Conservation (phyloP, 2,888 invertebrate species). For the Lasioglossum leucozonium region DNA sequence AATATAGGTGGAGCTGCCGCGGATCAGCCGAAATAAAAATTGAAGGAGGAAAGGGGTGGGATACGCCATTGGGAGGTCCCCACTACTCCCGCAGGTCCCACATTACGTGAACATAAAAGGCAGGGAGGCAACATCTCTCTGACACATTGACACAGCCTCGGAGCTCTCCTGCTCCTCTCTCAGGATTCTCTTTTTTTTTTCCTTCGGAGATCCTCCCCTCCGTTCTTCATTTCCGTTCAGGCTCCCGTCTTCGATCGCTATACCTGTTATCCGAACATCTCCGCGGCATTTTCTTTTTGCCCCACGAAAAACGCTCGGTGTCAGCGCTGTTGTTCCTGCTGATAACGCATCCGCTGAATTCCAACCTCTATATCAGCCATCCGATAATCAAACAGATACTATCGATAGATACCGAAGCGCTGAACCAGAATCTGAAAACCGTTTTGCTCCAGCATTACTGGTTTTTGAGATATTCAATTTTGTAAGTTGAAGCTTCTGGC, state of each 20-base stretch:
- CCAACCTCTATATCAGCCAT: not conserved
- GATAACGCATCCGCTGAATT: not conserved
- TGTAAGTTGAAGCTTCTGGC: not conserved
- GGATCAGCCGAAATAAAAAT: slow-evolving; percentile 33
- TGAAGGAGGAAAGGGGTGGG: not conserved
- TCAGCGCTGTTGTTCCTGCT: not conserved
- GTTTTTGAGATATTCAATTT: not conserved
- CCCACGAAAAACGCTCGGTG: not conserved
- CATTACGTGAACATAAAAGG: slow-evolving; percentile 79
- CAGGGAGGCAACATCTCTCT: slow-evolving; percentile 72
- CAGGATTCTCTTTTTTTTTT: slow-evolving; percentile 36
- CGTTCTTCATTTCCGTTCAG: slow-evolving; percentile 50
- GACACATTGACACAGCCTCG: slow-evolving; percentile 76
- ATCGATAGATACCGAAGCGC: not conserved
- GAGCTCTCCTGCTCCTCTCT: slow-evolving; percentile 49
- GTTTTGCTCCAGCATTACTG: not conserved
- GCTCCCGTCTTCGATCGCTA: slow-evolving; percentile 29
- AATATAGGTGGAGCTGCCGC: slow-evolving; percentile 38
- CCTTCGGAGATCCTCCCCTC: slow-evolving; percentile 24
- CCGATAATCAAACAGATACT: not conserved
- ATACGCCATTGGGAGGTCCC: not conserved
- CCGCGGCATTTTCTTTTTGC: slow-evolving; percentile 2
- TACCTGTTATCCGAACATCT: slow-evolving; percentile 48
- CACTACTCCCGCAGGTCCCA: slow-evolving; percentile 57
- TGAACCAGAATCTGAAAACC: not conserved